phyloP scores from a whole-genome alignment of 2,113 vertebrate genomes.

The Pseudolaguvia tuberculata region DNA sequence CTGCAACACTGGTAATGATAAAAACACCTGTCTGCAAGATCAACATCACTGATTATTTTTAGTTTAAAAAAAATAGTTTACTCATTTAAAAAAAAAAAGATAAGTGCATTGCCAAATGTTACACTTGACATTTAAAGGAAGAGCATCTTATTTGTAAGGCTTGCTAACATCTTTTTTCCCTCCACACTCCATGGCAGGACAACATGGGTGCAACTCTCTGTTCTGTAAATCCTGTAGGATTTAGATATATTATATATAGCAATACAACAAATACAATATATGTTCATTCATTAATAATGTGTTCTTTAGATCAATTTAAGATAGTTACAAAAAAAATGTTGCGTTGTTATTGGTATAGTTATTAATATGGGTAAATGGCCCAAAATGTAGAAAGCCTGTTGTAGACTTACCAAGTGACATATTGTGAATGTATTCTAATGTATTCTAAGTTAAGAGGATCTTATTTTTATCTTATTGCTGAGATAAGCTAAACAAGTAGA shows the following conservation, averaged over 20 bases:
- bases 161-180: not conserved
- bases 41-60: slow-evolving; percentile 8
- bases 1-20: slow-evolving; percentile 23
- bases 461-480: no score
- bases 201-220: not conserved
- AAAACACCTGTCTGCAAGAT: slow-evolving; percentile 2
- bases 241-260: not conserved
- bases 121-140: not conserved
- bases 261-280: not conserved
- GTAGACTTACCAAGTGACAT: no score
- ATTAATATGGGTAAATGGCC: no score
- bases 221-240: not conserved
- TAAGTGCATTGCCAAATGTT: not conserved
- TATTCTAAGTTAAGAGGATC: no score
- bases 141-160: not conserved
- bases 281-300: not conserved
- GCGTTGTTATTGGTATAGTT: no score
- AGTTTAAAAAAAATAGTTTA: not conserved
- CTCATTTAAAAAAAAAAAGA: not conserved
- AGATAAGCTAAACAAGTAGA: no score
- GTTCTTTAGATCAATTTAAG: not conserved
- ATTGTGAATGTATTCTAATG: no score
- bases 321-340: no score
- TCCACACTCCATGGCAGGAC: not conserved
- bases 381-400: no score